Evolutionary conservation across 2,888 invertebrate species (phyloP).

Genomic region (Leptinotarsa haldemani): DNA sequence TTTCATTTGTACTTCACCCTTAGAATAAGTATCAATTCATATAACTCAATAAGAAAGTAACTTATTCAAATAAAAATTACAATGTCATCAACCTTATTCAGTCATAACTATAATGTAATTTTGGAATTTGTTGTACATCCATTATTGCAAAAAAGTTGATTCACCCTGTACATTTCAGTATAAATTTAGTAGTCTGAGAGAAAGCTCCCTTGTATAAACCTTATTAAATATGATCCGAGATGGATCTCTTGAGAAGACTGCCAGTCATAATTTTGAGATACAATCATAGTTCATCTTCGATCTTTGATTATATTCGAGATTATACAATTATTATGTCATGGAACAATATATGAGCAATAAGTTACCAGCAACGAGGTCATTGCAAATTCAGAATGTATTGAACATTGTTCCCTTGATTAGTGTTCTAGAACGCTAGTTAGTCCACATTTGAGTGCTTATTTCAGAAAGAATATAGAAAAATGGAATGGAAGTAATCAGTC

Average conservation of each 20-base stretch:
- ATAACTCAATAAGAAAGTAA: background rate
- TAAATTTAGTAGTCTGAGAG: slow-evolving; percentile 12
- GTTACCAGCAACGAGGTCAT: slow-evolving; percentile 39
- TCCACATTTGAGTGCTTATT: slow-evolving; percentile 8
- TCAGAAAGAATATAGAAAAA: slow-evolving; percentile 33
- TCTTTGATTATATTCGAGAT: slow-evolving; percentile 9
- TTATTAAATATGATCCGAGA: background rate
- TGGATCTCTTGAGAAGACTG: background rate
- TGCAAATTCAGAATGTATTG: slow-evolving; percentile 25
- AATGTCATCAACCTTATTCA: no score
- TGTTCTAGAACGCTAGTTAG: slow-evolving; percentile 8
- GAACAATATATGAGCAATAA: slow-evolving; percentile 39
- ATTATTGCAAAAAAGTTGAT: background rate
- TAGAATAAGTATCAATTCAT: background rate
- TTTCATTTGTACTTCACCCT: background rate
- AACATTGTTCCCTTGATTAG: slow-evolving; percentile 37
- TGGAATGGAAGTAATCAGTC: slow-evolving; percentile 45
- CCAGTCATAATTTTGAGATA: background rate
- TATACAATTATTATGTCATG: slow-evolving; percentile 20
- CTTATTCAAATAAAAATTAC: no score
- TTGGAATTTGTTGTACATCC: background rate
- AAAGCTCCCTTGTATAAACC: slow-evolving; percentile 8
- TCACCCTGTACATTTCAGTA: background rate
- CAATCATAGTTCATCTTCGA: slow-evolving; percentile 11
- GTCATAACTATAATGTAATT: no score